phyloP scores from a whole-genome alignment of 2,113 vertebrate genomes.

The Cyanocitta stelleri region DNA sequence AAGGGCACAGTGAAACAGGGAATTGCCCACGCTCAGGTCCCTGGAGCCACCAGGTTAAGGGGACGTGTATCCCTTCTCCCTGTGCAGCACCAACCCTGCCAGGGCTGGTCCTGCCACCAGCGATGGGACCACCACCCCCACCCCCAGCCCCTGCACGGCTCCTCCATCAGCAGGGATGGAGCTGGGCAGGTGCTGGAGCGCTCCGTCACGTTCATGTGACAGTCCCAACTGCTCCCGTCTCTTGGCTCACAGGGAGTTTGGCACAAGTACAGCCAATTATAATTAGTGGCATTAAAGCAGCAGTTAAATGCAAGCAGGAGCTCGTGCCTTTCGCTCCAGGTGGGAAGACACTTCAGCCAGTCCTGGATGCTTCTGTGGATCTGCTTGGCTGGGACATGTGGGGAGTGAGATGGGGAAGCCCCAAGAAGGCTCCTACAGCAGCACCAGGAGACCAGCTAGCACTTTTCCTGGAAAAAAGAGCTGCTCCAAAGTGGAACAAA shows the following conservation, averaged over 20 bases:
- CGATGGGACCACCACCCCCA: background rate
- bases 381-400: background rate
- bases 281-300: background rate
- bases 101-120: background rate
- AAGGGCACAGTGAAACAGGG: background rate
- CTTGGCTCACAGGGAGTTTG: background rate
- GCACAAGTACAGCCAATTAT: background rate
- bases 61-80: background rate
- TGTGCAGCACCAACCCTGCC: background rate
- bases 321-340: background rate
- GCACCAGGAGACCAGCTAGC: background rate
- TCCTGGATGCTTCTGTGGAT: background rate
- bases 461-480: background rate
- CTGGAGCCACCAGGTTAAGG: fast-evolving
- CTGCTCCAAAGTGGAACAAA: background rate
- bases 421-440: background rate
- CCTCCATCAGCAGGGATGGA: background rate
- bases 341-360: background rate
- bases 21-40: fast-evolving
- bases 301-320: background rate
- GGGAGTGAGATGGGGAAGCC: background rate
- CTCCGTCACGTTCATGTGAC: background rate
- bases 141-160: background rate
- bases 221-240: background rate
- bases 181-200: background rate